These are phyloP conservation scores for Linnaemya vulpina DNA, from an alignment of 2,888 invertebrate species.

Conservation along the genomic window DNA sequence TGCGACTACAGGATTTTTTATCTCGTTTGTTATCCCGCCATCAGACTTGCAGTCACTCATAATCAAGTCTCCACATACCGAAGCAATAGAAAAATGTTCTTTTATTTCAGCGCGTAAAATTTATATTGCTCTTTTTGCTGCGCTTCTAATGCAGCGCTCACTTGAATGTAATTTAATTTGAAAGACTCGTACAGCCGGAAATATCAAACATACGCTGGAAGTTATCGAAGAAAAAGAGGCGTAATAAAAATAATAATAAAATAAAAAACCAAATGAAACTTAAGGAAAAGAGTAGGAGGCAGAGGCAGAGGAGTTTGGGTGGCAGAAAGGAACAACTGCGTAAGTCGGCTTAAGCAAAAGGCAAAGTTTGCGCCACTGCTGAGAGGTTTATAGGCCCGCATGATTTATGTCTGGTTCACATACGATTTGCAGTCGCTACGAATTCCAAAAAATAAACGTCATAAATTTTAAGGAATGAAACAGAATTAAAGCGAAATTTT, in stretches of 20 bases:
- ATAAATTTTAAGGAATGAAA: too few species aligned
- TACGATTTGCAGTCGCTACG: too few species aligned
- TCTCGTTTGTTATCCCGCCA: not conserved
- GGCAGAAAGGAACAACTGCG: too few species aligned
- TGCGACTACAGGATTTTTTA: not conserved
- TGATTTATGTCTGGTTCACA: too few species aligned
- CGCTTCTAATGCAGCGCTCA: constrained; percentile 30
- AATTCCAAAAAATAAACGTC: too few species aligned
- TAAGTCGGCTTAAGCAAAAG: too few species aligned
- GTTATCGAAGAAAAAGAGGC: not conserved
- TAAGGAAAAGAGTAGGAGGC: not conserved
- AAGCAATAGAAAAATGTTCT: constrained; percentile 20
- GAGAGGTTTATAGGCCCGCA: too few species aligned
- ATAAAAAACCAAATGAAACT: too few species aligned
- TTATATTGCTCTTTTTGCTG: constrained; percentile 14
- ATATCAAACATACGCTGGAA: constrained; percentile 59
- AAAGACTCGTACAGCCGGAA: constrained; percentile 59
- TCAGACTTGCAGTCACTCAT: constrained; percentile 26
- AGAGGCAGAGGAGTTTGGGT: too few species aligned
- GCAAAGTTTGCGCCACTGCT: too few species aligned
- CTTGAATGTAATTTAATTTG: constrained; percentile 62
- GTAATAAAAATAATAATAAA: not conserved
- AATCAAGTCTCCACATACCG: constrained; percentile 27
- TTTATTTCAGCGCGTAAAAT: constrained; percentile 33
- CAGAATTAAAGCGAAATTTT: too few species aligned